Evolutionary conservation across 2,113 vertebrate species (phyloP).

Genomic region (Lagenorhynchus albirostris): DNA sequence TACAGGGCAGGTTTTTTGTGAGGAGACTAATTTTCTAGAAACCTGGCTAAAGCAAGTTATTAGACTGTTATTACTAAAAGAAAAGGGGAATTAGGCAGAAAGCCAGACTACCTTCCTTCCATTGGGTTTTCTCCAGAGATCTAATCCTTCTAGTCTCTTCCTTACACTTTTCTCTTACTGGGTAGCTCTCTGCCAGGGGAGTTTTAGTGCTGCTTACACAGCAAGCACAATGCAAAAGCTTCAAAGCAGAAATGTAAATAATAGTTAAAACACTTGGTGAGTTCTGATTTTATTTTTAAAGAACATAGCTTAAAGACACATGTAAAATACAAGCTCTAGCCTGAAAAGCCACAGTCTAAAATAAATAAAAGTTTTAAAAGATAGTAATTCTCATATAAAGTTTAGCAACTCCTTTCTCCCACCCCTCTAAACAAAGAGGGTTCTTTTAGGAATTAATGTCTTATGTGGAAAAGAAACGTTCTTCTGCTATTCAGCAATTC

Average conservation of each 20-base stretch:
- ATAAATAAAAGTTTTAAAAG: background rate
- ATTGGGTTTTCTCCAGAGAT: background rate
- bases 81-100: background rate
- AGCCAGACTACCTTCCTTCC: background rate
- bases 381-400: background rate
- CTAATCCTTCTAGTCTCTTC: background rate
- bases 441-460: background rate
- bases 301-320: background rate
- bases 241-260: background rate
- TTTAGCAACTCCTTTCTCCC: background rate
- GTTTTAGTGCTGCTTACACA: background rate
- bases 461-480: background rate
- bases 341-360: constrained; percentile 12
- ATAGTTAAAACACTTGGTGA: background rate
- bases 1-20: background rate
- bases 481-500: background rate
- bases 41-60: background rate
- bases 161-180: background rate
- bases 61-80: background rate
- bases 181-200: background rate
- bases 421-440: background rate
- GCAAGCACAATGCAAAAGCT: background rate
- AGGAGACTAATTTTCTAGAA: constrained; percentile 6
- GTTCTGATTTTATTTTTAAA: constrained; percentile 22
- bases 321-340: background rate